Conservation (phyloP, 1,140 invertebrate genomes). For the Amyelois transitella region DNA sequence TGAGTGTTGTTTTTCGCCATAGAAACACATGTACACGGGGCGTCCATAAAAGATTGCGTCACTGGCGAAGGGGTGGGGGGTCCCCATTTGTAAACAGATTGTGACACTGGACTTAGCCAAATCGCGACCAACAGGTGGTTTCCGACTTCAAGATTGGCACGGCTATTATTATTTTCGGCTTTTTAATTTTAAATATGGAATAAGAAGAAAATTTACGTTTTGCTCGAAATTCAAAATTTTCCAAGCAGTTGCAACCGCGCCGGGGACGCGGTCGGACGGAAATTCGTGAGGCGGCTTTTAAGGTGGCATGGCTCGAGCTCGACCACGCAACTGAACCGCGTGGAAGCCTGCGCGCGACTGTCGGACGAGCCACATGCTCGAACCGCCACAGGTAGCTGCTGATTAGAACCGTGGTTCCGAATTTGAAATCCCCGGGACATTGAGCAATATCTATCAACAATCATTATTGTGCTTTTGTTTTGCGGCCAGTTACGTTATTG, state of each 20-base stretch:
- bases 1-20: slow-evolving; percentile 60
- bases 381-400: slow-evolving; percentile 60
- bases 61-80: slow-evolving; percentile 37
- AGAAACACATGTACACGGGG: slow-evolving; percentile 44
- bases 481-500: no score
- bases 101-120: slow-evolving; percentile 57
- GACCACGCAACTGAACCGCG: slow-evolving; percentile 58
- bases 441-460: slow-evolving; percentile 7
- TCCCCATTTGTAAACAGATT: slow-evolving; percentile 67
- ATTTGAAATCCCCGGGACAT: slow-evolving; percentile 36
- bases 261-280: slow-evolving; percentile 26
- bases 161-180: not conserved
- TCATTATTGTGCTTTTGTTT: no score
- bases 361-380: slow-evolving; percentile 36
- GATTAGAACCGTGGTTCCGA: slow-evolving; percentile 43
- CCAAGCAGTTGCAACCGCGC: slow-evolving; percentile 4
- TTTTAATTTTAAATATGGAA: slow-evolving; percentile 13
- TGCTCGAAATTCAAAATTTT: slow-evolving; percentile 7
- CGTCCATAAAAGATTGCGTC: slow-evolving; percentile 63
- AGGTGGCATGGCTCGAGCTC: slow-evolving; percentile 36
- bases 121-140: slow-evolving; percentile 63
- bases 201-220: slow-evolving; percentile 16
- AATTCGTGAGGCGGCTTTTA: slow-evolving; percentile 26
- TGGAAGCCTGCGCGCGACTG: slow-evolving; percentile 72
- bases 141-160: slow-evolving; percentile 9